These are phyloP conservation scores for Syrphus vitripennis DNA, from an alignment of 2,888 invertebrate genomes.

Conservation along the genomic window DNA sequence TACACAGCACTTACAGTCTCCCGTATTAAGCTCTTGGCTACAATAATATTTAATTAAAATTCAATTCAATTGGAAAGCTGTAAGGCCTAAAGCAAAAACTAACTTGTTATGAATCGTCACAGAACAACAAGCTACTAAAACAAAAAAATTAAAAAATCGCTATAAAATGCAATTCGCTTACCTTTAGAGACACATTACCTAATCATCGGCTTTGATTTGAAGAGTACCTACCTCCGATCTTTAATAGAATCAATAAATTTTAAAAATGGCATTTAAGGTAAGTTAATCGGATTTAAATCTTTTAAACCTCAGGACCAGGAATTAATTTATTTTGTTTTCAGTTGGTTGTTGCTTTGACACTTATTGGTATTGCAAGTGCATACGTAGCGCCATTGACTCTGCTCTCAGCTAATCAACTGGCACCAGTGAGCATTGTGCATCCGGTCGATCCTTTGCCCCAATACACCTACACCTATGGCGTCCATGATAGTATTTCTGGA, in stretches of 20 bases:
- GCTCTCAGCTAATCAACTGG: neutral
- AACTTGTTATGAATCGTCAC: neutral
- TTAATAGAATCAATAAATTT: neutral
- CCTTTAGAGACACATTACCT: neutral
- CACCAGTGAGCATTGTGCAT: conserved; percentile 13
- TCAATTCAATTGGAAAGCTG: neutral
- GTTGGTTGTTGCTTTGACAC: neutral
- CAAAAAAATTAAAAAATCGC: neutral
- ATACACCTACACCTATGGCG: conserved; percentile 77
- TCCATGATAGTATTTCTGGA: conserved; percentile 79
- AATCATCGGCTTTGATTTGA: neutral
- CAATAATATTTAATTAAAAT: too few relatives aligned
- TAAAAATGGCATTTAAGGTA: neutral
- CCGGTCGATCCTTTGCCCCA: conserved; percentile 58
- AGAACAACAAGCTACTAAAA: neutral
- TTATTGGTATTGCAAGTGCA: neutral
- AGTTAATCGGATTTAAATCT: neutral
- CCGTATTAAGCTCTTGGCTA: too few relatives aligned
- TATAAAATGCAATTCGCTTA: neutral
- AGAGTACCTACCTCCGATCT: neutral
- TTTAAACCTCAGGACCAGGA: neutral
- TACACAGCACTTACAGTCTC: too few relatives aligned
- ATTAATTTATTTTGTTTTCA: neutral
- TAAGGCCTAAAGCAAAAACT: neutral
- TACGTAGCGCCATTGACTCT: neutral